Percentiles rank a stretch among this genome's conserved stretches.
phyloP scores from a whole-genome alignment of 2,888 invertebrate genomes.

The Andrena dorsata region DNA sequence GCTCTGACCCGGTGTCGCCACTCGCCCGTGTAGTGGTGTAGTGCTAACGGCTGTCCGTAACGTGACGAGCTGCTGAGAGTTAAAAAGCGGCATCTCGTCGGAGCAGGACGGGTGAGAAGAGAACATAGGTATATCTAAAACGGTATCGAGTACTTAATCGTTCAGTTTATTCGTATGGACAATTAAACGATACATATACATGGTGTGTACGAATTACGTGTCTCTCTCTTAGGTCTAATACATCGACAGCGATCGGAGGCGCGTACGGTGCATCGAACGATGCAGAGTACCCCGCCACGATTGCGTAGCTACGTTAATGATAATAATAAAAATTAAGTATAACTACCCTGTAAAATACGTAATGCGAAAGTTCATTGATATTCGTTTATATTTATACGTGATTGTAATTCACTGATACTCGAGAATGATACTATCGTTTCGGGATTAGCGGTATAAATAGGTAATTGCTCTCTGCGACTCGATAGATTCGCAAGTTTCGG shows the following conservation, averaged over 20 bases:
- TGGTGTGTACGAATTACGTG: constrained; percentile 82
- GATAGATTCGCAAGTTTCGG: constrained; percentile 47
- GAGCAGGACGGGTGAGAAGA: neutral
- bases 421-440: constrained; percentile 73
- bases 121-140: neutral
- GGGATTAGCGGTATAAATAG: constrained; percentile 72
- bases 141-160: constrained; percentile 68
- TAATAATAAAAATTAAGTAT: constrained; percentile 80
- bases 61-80: neutral
- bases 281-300: constrained; percentile 56
- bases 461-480: constrained; percentile 54
- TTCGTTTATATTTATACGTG: constrained; percentile 73
- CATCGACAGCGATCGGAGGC: constrained; percentile 78
- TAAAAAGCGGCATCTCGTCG: neutral
- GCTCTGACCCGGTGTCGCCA: neutral
- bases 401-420: constrained; percentile 71
- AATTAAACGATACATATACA: constrained; percentile 84
- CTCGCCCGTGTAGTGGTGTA: too few relatives aligned
- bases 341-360: constrained; percentile 83
- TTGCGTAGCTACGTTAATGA: constrained; percentile 74
- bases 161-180: constrained; percentile 79
- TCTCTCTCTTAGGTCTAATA: constrained; percentile 81
- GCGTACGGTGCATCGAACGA: constrained; percentile 56
- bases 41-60: neutral
- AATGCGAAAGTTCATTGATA: constrained; percentile 81